Base-by-base conservation (phyloP, 2,797 vertebrate species). In the Merluccius polli region DNA sequence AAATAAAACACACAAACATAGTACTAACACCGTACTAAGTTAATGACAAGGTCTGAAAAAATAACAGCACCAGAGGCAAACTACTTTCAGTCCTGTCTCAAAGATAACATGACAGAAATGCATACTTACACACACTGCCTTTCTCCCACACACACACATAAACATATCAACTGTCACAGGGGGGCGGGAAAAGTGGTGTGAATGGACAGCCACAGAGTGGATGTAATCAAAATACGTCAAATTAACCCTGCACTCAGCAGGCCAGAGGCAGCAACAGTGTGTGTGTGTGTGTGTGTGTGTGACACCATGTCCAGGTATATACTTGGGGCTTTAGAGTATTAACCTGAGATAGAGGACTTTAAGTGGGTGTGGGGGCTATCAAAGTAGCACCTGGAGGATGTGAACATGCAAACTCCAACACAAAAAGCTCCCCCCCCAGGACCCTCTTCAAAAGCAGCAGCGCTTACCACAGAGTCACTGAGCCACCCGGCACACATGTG, bases 11-110 rank as follows among this genome's bases (percentile, higher is more conserved):
- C 33, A n/a, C 27, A 32, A 31, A 32, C 32, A 78, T 15, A 31
- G 27, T 44, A 31, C 69, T 31, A 71, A n/a, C 30, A 32, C 71
- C 27, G 16, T 27, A 75, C 84, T 87, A 84, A 85, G 87, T 85
- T 88, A 80, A 80, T 83, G 32, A 81, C 84, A 79, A 87, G 75
- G 73, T 85, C 81, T 72, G 78, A 84, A 71, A 67, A 75, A 73
- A 82, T 33, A 77, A 75, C 3, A 52, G 48, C 48, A 21, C 48
- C 75, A 75, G 76, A 73, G 75, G 82, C 71, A 76, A 81, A 30
- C 74, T 79, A 77, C 81, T 81, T 78, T 80, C 75, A 82, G 65
- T 41, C 78, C 67, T 16, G 32, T 78, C 82, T 78, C 77, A 29
- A 68, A 27, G 65, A 29, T 29, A 68, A 27, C 32, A n/a, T 27